A percentile compares a stretch with the other conserved stretches of the same genome.
phyloP scores from a whole-genome alignment of 2,888 invertebrate species.

The Entomobrya proxima region DNA sequence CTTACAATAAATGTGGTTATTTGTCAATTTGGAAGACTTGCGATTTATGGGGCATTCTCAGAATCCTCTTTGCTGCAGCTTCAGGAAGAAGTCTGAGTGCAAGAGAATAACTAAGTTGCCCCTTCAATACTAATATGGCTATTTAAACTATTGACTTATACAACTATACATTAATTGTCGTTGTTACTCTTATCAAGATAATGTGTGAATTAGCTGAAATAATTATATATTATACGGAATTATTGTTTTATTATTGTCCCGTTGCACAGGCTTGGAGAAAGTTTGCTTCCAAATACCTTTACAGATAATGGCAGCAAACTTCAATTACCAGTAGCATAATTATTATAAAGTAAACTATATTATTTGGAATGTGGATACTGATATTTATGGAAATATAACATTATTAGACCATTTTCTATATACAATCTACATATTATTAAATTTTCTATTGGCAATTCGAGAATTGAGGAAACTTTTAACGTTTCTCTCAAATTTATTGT shows the following conservation, averaged over 20 bases:
- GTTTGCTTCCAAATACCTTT: slow-evolving; percentile 5
- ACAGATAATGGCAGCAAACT: background rate
- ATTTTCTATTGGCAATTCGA: slow-evolving; percentile 18
- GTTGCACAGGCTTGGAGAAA: slow-evolving; percentile 68
- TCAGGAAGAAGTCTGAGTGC: background rate
- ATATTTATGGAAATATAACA: too few species aligned
- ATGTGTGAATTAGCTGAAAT: background rate
- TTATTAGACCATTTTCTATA: background rate
- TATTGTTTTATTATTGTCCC: slow-evolving; percentile 70
- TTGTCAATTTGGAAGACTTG: slow-evolving; percentile 73
- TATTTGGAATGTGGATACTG: too few species aligned
- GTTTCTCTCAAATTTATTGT: slow-evolving; percentile 69
- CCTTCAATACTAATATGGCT: background rate
- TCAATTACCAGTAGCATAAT: too few species aligned
- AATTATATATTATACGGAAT: slow-evolving; percentile 15
- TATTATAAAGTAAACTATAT: too few species aligned
- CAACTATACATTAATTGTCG: background rate
- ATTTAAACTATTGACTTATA: background rate
- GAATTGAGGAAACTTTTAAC: slow-evolving; percentile 48
- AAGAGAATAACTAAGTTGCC: background rate
- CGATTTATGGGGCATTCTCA: slow-evolving; percentile 59
- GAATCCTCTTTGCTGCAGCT: slow-evolving; percentile 10
- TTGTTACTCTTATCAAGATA: slow-evolving; percentile 59
- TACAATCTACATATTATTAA: background rate
- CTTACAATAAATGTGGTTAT: slow-evolving; percentile 55